Percentiles rank a stretch among this genome's conserved stretches.
Conservation (phyloP, 2,888 invertebrate species). For the Tenodera sinensis region DNA sequence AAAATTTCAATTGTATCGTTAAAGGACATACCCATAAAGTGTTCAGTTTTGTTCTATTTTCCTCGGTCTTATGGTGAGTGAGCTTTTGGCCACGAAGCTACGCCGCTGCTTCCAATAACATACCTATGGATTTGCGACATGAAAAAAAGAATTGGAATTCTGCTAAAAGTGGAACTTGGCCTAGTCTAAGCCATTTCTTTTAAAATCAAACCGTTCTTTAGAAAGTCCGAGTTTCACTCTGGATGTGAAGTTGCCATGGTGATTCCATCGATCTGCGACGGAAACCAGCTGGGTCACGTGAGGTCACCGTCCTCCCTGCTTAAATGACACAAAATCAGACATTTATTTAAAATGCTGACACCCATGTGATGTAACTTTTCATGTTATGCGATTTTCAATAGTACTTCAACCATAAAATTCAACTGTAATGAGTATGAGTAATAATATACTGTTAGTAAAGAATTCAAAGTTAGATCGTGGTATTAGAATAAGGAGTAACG, state of each 20-base stretch:
- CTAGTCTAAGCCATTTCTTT: background rate
- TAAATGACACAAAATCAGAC: background rate
- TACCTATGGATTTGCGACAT: background rate
- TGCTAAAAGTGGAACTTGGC: background rate
- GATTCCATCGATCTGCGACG: slow-evolving; percentile 19
- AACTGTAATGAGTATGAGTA: too few relatives aligned
- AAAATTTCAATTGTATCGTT: too few relatives aligned
- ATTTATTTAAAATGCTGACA: background rate
- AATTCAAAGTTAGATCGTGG: too few relatives aligned
- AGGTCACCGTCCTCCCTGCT: slow-evolving; percentile 6
- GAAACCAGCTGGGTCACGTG: slow-evolving; percentile 19
- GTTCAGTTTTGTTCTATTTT: background rate
- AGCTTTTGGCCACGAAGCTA: background rate
- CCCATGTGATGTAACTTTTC: background rate
- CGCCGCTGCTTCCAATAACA: background rate
- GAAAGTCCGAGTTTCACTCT: background rate
- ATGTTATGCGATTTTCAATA: too few relatives aligned
- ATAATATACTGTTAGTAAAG: too few relatives aligned
- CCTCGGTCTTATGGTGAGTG: background rate
- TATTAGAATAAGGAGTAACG: too few relatives aligned
- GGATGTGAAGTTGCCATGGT: slow-evolving; percentile 13
- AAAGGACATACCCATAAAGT: background rate
- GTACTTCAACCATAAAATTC: too few relatives aligned
- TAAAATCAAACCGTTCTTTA: background rate
- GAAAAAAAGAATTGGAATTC: background rate